These are phyloP conservation scores for Hoplodrina ambigua DNA, from an alignment of 2,888 invertebrate species.

Conservation along the genomic window DNA sequence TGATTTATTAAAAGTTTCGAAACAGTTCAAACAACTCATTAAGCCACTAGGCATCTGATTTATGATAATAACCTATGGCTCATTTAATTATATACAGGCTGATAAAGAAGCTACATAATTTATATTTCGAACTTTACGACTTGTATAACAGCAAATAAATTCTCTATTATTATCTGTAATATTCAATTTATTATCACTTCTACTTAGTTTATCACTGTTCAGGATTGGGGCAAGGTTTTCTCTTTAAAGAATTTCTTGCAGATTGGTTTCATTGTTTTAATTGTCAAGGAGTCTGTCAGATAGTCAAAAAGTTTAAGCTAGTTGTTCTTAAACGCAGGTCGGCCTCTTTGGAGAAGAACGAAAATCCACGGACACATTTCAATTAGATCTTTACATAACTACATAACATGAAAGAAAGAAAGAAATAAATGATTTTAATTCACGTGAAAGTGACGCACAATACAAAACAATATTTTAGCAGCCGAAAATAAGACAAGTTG, in stretches of 20 bases:
- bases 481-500: too few species aligned
- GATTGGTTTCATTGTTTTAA: background rate
- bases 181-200: conserved; percentile 16
- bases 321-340: too few species aligned
- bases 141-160: conserved; percentile 38
- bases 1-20: conserved; percentile 36
- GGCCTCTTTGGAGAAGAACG: too few species aligned
- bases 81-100: conserved; percentile 29
- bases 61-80: conserved; percentile 34
- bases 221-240: conserved; percentile 6
- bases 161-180: conserved; percentile 19
- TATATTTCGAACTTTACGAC: conserved; percentile 26
- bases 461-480: too few species aligned
- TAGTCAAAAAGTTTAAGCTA: too few species aligned
- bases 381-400: too few species aligned
- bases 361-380: too few species aligned
- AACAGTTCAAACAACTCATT: conserved; percentile 46
- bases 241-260: background rate
- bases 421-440: too few species aligned
- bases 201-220: conserved; percentile 6
- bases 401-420: too few species aligned
- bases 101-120: conserved; percentile 39
- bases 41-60: conserved; percentile 29
- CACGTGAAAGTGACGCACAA: too few species aligned
- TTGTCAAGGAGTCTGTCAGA: too few species aligned